These are phyloP conservation scores for Corbicula japonica DNA, from an alignment of 2,888 invertebrate species.

Conservation along the genomic window DNA sequence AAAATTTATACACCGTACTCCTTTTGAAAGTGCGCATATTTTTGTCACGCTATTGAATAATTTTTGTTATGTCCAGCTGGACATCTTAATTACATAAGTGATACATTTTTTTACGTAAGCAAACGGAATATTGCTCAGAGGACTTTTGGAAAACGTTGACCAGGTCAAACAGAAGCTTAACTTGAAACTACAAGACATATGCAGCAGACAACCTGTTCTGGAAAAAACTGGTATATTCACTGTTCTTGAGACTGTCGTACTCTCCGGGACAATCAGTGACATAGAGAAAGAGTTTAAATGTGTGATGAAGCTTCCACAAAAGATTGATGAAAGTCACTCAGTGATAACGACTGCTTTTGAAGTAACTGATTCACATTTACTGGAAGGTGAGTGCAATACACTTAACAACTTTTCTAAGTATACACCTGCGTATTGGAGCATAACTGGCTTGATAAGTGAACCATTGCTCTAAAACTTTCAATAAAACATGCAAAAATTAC, in stretches of 20 bases:
- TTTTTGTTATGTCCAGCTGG: too few species aligned
- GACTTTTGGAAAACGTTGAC: conserved; percentile 49
- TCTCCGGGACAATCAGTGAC: conserved; percentile 53
- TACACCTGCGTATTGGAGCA: too few species aligned
- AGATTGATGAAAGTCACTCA: conserved; percentile 36
- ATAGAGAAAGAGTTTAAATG: conserved; percentile 56
- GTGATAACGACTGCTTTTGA: conserved; percentile 38
- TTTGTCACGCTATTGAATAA: too few species aligned
- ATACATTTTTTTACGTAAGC: conserved; percentile 35
- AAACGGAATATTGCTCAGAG: conserved; percentile 54
- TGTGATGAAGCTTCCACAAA: conserved; percentile 59
- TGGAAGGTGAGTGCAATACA: conserved; percentile 32
- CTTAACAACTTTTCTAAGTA: too few species aligned
- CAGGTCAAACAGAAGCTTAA: conserved; percentile 53
- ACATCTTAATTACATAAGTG: too few species aligned
- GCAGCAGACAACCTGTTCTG: conserved; percentile 48
- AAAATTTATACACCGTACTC: too few species aligned
- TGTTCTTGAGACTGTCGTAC: conserved; percentile 38
- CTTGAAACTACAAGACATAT: conserved; percentile 51
- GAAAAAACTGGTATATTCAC: conserved; percentile 50
- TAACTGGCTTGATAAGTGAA: too few species aligned
- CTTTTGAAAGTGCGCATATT: too few species aligned
- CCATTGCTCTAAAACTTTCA: too few species aligned
- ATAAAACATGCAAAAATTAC: too few species aligned
- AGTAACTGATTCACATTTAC: conserved; percentile 34